phyloP scores from a whole-genome alignment of 1,140 invertebrate genomes.

The Monomorium pharaonis region DNA sequence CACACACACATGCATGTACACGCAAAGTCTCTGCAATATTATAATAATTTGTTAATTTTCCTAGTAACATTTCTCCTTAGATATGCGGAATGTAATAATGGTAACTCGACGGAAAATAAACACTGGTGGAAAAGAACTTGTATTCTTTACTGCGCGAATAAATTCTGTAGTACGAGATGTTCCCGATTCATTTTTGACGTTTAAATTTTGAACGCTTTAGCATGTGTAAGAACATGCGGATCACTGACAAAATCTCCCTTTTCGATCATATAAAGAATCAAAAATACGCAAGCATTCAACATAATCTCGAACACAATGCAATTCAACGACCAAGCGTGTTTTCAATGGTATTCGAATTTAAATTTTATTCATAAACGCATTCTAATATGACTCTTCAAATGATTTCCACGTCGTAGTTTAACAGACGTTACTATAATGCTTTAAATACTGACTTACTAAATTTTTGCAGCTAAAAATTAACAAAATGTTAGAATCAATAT shows the following conservation, averaged over 20 bases:
- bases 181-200: slow-evolving; percentile 14
- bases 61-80: not conserved
- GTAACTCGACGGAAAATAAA: not conserved
- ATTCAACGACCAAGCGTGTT: not conserved
- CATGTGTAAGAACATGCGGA: not conserved
- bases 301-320: slow-evolving; percentile 4
- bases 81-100: slow-evolving; percentile 10
- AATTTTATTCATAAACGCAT: slow-evolving; percentile 15
- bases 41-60: not conserved
- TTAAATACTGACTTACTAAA: not conserved
- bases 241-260: not conserved
- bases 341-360: slow-evolving; percentile 13
- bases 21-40: slow-evolving; percentile 2
- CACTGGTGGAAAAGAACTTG: no score
- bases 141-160: slow-evolving; percentile 17
- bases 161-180: not conserved
- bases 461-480: not conserved
- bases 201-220: slow-evolving; percentile 27
- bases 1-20: not conserved
- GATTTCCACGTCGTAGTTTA: not conserved
- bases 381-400: not conserved
- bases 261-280: not conserved
- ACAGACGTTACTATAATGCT: not conserved
- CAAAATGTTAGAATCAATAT: not conserved
- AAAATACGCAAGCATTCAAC: not conserved